Conservation (phyloP, 2,888 invertebrate genomes). For the Desoria tigrina region DNA sequence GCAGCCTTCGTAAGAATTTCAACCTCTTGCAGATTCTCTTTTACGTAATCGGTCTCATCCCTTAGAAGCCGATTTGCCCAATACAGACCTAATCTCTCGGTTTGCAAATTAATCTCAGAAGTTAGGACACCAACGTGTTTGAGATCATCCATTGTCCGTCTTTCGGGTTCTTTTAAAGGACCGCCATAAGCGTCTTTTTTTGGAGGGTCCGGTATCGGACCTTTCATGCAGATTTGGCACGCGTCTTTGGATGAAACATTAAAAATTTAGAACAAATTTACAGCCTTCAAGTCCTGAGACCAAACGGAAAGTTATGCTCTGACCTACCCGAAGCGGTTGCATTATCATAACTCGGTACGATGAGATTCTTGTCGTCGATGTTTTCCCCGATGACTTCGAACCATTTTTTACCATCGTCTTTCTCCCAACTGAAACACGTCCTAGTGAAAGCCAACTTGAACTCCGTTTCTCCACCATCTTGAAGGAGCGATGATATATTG, state of each 20-base stretch:
- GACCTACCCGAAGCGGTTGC: conserved; percentile 29
- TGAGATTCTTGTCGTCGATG: conserved; percentile 37
- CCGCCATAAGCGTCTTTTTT: conserved; percentile 27
- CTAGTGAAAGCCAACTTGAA: conserved; percentile 25
- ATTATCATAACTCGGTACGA: conserved; percentile 28
- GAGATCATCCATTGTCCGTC: conserved; percentile 35
- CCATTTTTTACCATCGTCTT: conserved; percentile 28
- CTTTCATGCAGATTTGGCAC: conserved; percentile 32
- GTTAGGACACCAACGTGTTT: conserved; percentile 39
- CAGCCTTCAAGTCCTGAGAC: not conserved
- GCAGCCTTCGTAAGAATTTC: conserved; percentile 41
- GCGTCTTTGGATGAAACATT: conserved; percentile 21
- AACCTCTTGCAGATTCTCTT: conserved; percentile 39
- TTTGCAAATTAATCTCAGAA: conserved; percentile 44
- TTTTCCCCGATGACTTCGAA: conserved; percentile 32
- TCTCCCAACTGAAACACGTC: conserved; percentile 38
- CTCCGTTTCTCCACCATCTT: conserved; percentile 6
- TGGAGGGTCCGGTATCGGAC: conserved; percentile 30
- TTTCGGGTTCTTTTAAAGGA: conserved; percentile 27
- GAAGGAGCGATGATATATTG: conserved; percentile 27
- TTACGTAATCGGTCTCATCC: conserved; percentile 24
- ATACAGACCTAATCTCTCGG: conserved; percentile 40
- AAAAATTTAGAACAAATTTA: not conserved
- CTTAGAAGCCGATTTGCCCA: conserved; percentile 40
- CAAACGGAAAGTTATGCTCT: too few relatives aligned